Conservation (phyloP, 2,888 invertebrate species). For the Candidula unifasciata region DNA sequence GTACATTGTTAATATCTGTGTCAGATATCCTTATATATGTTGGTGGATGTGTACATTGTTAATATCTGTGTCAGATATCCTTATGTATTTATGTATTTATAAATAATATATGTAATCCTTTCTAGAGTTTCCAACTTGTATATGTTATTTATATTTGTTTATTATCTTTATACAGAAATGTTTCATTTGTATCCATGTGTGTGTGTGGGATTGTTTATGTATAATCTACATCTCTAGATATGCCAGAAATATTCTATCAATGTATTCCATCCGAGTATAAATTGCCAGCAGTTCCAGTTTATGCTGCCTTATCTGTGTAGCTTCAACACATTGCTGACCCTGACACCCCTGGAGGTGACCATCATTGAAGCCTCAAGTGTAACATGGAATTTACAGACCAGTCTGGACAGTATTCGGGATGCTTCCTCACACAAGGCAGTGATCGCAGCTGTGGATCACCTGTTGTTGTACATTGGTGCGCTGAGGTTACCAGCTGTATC, state of each 20-base stretch:
- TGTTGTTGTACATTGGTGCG: constrained; percentile 63
- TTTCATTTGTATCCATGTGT: too few relatives aligned
- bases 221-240: too few relatives aligned
- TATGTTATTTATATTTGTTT: too few relatives aligned
- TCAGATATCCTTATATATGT: too few relatives aligned
- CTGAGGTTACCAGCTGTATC: constrained; percentile 56
- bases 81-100: too few relatives aligned
- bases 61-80: too few relatives aligned
- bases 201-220: too few relatives aligned
- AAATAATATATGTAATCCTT: too few relatives aligned
- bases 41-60: too few relatives aligned
- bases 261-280: background rate
- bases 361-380: constrained; percentile 61
- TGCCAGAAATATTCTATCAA: background rate
- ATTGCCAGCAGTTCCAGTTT: background rate
- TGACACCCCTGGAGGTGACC: constrained; percentile 62
- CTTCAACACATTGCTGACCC: constrained; percentile 64
- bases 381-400: constrained; percentile 65
- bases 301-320: constrained; percentile 53
- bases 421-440: constrained; percentile 72
- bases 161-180: too few relatives aligned
- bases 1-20: too few relatives aligned
- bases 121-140: too few relatives aligned
- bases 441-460: constrained; percentile 60
- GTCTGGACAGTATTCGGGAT: constrained; percentile 68